Evolutionary conservation across 2,888 invertebrate genomes (phyloP).

Genomic region (Leptinotarsa peninsularis): DNA sequence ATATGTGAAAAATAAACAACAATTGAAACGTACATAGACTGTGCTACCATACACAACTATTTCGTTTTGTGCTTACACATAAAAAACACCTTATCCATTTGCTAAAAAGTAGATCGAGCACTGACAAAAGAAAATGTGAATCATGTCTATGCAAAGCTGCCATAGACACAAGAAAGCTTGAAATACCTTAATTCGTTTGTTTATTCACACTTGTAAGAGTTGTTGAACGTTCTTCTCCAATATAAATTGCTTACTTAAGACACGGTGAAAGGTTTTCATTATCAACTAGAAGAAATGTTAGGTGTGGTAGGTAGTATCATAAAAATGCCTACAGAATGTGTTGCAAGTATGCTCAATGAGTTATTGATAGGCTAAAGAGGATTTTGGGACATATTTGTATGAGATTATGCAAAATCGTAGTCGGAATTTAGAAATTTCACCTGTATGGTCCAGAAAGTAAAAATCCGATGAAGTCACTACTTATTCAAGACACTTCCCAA

Average conservation of each 20-base stretch:
- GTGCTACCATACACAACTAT: neutral
- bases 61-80: neutral
- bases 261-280: slow-evolving; percentile 34
- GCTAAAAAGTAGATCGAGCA: slow-evolving; percentile 2
- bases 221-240: slow-evolving; percentile 28
- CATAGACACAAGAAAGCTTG: slow-evolving; percentile 14
- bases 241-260: slow-evolving; percentile 40
- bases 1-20: too few relatives aligned
- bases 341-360: slow-evolving; percentile 4
- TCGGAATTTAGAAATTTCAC: slow-evolving; percentile 4
- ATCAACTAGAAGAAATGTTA: slow-evolving; percentile 28
- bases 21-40: too few relatives aligned
- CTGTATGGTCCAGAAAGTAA: neutral
- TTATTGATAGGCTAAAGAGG: neutral
- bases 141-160: slow-evolving; percentile 14
- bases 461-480: neutral
- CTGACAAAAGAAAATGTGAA: slow-evolving; percentile 6
- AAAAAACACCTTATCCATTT: neutral
- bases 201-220: slow-evolving; percentile 19
- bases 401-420: neutral
- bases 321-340: slow-evolving; percentile 24
- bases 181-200: slow-evolving; percentile 20
- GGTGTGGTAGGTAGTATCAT: slow-evolving; percentile 24
- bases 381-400: slow-evolving; percentile 6
- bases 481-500: too few relatives aligned